Percentiles rank a stretch among this genome's conserved stretches.
phyloP scores from a whole-genome alignment of 1,140 invertebrate genomes.

The Magallana ariakensis region DNA sequence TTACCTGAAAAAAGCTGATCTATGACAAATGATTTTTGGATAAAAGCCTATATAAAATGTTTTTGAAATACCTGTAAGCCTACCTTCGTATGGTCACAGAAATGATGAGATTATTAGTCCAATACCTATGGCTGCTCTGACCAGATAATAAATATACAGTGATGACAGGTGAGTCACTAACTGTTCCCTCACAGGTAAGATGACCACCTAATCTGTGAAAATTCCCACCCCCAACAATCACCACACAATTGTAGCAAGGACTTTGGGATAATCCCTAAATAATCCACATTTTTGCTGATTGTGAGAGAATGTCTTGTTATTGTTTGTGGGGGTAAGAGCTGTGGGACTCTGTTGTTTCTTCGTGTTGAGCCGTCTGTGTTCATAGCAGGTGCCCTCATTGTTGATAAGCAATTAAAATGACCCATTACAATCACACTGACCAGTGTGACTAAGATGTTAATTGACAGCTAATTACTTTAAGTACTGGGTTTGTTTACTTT shows the following conservation, averaged over 20 bases:
- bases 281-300: constrained; percentile 31
- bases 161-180: constrained; percentile 18
- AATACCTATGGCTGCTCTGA: background rate
- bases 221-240: background rate
- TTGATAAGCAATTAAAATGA: constrained; percentile 19
- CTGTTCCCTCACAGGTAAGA: background rate
- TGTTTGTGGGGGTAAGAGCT: background rate
- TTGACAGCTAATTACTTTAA: constrained; percentile 20
- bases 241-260: background rate
- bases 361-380: constrained; percentile 16
- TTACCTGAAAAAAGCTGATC: too few species aligned
- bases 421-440: background rate
- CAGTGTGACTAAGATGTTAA: constrained; percentile 9
- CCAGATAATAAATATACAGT: background rate
- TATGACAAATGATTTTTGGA: too few species aligned
- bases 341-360: background rate
- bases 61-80: background rate
- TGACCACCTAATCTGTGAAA: constrained; percentile 33
- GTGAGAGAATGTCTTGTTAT: background rate
- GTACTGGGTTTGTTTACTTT: background rate
- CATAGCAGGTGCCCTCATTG: constrained; percentile 9
- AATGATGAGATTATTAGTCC: too few species aligned
- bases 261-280: background rate
- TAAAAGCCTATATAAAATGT: too few species aligned
- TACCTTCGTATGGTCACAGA: background rate